Conservation (phyloP, 2,888 invertebrate genomes). For the Parnassius glacialis region DNA sequence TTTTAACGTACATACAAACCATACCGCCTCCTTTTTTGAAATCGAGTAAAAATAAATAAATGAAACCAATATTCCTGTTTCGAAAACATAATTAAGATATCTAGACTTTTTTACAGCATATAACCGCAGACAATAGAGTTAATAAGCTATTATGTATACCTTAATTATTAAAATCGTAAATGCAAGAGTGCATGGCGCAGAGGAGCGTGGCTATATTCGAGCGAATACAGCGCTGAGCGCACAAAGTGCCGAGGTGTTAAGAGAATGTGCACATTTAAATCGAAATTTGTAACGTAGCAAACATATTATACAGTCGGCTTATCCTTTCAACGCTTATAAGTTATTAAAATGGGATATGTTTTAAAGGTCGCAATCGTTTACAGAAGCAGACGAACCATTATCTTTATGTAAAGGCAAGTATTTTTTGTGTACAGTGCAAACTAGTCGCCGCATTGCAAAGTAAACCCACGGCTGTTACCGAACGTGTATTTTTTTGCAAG, state of each 20-base stretch:
- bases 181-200: too few species aligned
- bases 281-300: not conserved
- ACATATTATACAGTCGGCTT: not conserved
- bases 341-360: not conserved
- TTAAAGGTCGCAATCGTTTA: not conserved
- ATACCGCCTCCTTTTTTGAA: too few species aligned
- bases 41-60: too few species aligned
- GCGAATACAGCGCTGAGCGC: not conserved
- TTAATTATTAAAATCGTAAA: too few species aligned
- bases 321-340: too few species aligned
- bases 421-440: not conserved
- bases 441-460: not conserved
- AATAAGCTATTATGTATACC: too few species aligned
- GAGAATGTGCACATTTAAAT: not conserved
- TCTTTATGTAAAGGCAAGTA: not conserved
- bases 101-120: too few species aligned
- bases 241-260: not conserved
- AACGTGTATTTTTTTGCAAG: slow-evolving; percentile 12
- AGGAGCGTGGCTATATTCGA: not conserved
- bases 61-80: too few species aligned
- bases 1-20: too few species aligned
- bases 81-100: too few species aligned
- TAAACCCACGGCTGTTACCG: not conserved
- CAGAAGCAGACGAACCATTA: not conserved
- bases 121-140: too few species aligned